These are phyloP conservation scores for Anguilla obscura DNA, from an alignment of 2,797 vertebrate genomes.

Conservation along the genomic window DNA sequence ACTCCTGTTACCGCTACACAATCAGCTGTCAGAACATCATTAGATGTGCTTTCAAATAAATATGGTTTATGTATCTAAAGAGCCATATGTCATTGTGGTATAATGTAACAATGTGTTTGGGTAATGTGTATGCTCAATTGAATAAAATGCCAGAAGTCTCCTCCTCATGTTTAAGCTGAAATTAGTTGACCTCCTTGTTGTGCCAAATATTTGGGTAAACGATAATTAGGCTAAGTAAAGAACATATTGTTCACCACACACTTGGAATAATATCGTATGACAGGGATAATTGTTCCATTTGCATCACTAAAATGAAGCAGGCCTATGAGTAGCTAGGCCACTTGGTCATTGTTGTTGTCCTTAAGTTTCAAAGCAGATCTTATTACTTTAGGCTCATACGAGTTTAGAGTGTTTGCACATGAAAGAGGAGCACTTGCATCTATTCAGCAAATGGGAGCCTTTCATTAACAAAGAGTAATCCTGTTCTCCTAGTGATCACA, in stretches of 20 bases:
- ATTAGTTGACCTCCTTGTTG: not conserved
- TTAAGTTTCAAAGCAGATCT: constrained; percentile 55
- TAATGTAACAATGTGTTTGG: not conserved
- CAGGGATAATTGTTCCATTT: not conserved
- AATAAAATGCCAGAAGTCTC: not conserved
- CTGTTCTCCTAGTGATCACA: not conserved
- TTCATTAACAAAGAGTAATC: not conserved
- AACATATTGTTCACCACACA: not conserved
- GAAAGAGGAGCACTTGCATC: constrained; percentile 20
- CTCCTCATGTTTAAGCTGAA: not conserved
- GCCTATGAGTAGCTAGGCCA: not conserved
- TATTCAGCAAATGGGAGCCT: constrained; percentile 28
- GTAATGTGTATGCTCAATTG: not conserved
- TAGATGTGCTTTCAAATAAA: not conserved
- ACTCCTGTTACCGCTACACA: not conserved
- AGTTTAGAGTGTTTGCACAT: constrained; percentile 34
- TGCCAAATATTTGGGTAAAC: not conserved
- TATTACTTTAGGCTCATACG: constrained; percentile 49
- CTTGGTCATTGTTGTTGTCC: constrained; percentile 35
- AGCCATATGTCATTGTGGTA: not conserved
- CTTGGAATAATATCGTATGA: constrained; percentile 4
- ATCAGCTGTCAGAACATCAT: not conserved
- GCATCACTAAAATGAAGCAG: not conserved
- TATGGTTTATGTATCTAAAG: not conserved
- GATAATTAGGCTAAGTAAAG: not conserved